Base-by-base conservation (phyloP, 2,888 invertebrate genomes). In the Itoplectis maculator region DNA sequence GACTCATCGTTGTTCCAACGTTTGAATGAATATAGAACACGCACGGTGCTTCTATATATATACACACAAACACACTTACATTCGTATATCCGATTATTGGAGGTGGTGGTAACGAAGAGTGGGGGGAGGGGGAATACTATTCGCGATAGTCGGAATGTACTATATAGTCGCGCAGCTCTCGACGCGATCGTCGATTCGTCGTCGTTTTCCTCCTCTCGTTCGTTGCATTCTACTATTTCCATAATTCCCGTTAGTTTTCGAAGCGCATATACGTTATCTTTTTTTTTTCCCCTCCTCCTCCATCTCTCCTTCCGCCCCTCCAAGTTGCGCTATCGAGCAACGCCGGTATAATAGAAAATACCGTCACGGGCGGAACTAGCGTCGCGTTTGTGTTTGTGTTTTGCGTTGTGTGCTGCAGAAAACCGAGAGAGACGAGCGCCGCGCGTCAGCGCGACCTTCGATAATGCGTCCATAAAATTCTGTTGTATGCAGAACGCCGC, bases 381-480 rank as follows among this genome's bases (percentile, higher is more conserved):
- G 35, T 5, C 13, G 18, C 11, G 13, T 4, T 51, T 68, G 72
- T 66, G 47, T 51, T 9, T 5, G 42, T 65, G 59, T 77, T n/a
- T 29, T 68, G 63, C 63, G 63, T 54, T 66, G 42, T 9, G 45
- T 59, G 63, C 37, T 42, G 20, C n/a, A 75, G 54, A 61, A 42
- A n/a, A n/a, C n/a, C 37, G 70, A 29, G 69, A 78, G 70, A 79
- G 72, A 82, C 66, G 59, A 73, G 65, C 84, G 75, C 74, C 77
- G 65, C 84, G 75, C 74, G 78, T 83, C 74, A 81, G 81, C 75
- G 77, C 81, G 81, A 83, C 83, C 80, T 83, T 81, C 83, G 82
- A 82, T 83, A 80, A 78, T 83, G 83, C 83, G 83, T 78, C 77
- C 77, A 81, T 83, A 83, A 83, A 78, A 80, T 81, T 81, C 77